Conservation (phyloP, 2,888 invertebrate species). For the Leucozona laternaria region DNA sequence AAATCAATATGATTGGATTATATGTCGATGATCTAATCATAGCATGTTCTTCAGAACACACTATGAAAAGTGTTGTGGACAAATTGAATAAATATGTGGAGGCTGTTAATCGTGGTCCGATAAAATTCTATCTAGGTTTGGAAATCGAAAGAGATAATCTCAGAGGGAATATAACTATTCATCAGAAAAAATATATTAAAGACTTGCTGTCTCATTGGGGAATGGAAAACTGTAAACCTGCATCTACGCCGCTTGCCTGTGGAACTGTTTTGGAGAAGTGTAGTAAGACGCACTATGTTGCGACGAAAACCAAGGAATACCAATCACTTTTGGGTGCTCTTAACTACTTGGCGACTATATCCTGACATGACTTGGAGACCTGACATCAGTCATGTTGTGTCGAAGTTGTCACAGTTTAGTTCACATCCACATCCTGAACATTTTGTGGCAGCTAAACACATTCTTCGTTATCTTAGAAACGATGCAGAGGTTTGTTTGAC, state of each 20-base stretch:
- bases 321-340: constrained; percentile 21
- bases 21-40: constrained; percentile 60
- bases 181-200: background rate
- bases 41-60: constrained; percentile 31
- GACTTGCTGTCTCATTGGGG: constrained; percentile 24
- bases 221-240: constrained; percentile 54
- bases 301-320: background rate
- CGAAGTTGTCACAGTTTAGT: background rate
- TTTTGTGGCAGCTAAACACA: constrained; percentile 67
- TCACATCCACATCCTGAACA: constrained; percentile 70
- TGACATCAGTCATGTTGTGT: constrained; percentile 5
- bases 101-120: constrained; percentile 39
- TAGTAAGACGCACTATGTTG: background rate
- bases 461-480: constrained; percentile 61
- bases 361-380: constrained; percentile 1
- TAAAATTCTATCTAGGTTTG: background rate
- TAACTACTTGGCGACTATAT: constrained; percentile 11
- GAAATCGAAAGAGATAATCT: background rate
- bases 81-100: constrained; percentile 22
- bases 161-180: background rate
- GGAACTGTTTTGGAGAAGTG: constrained; percentile 65
- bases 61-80: background rate
- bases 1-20: constrained; percentile 41
- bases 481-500: constrained; percentile 32
- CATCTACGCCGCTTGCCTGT: constrained; percentile 46